Conservation (phyloP, 92 coral and sea anemone genomes). For the Micromussa lordhowensis region DNA sequence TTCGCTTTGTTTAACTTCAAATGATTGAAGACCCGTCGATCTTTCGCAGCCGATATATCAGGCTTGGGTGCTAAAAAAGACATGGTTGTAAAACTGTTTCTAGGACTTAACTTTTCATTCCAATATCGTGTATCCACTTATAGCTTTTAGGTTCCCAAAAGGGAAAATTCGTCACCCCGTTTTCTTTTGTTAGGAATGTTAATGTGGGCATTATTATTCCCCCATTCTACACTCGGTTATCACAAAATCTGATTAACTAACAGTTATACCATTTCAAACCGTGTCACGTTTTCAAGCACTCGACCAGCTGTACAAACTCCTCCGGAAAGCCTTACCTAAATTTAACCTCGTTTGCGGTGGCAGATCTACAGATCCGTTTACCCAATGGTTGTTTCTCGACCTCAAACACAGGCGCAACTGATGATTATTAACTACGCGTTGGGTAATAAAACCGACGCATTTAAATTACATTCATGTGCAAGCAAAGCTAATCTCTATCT, state of each 20-base stretch:
- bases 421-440: background rate
- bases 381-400: background rate
- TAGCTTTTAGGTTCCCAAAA: background rate
- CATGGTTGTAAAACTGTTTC: background rate
- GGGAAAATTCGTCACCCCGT: background rate
- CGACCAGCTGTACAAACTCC: constrained; percentile 13
- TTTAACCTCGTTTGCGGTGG: background rate
- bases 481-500: constrained; percentile 26
- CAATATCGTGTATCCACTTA: background rate
- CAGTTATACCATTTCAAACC: background rate
- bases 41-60: background rate
- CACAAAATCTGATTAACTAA: constrained; percentile 29
- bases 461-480: constrained; percentile 20
- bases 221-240: constrained; percentile 20
- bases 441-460: constrained; percentile 11
- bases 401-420: background rate
- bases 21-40: background rate
- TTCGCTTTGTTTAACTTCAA: background rate
- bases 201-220: background rate
- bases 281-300: constrained; percentile 7
- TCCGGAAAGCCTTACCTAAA: background rate
- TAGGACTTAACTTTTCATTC: background rate
- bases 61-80: background rate
- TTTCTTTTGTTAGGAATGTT: constrained; percentile 29
- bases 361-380: background rate